phyloP scores from a whole-genome alignment of 2,888 invertebrate species.

The Nomada ruficornis region DNA sequence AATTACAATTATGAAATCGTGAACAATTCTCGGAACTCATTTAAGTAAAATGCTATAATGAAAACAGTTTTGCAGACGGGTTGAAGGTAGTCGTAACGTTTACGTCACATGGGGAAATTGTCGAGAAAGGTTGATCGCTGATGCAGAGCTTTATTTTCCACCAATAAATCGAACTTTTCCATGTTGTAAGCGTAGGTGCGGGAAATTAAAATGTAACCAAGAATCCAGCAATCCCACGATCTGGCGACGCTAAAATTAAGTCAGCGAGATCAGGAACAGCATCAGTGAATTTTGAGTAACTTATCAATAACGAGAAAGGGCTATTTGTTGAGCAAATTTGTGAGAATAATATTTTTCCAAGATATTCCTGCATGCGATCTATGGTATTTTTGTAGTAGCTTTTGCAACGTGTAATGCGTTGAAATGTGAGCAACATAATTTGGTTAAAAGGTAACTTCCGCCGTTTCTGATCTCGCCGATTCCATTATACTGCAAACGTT shows the following conservation, averaged over 20 bases:
- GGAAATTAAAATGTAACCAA: background rate
- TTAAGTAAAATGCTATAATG: background rate
- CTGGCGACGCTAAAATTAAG: slow-evolving; percentile 17
- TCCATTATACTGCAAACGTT: background rate
- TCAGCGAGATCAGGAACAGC: background rate
- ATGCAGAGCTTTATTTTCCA: background rate
- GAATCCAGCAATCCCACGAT: slow-evolving; percentile 2
- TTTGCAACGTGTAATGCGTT: too few relatives aligned
- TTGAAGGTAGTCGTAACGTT: slow-evolving; percentile 13
- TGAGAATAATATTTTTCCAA: too few relatives aligned
- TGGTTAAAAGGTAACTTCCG: too few relatives aligned
- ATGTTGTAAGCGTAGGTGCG: background rate
- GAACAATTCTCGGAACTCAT: background rate
- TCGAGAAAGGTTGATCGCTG: background rate
- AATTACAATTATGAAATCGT: background rate
- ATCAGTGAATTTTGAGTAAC: too few relatives aligned
- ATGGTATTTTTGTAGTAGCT: too few relatives aligned
- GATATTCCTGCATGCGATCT: too few relatives aligned
- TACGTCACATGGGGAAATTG: slow-evolving; percentile 24
- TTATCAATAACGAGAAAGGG: too few relatives aligned
- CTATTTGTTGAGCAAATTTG: too few relatives aligned
- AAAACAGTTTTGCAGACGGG: background rate
- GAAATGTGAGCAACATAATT: too few relatives aligned
- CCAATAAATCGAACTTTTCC: background rate
- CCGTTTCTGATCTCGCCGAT: too few relatives aligned